Evolutionary conservation across 2,888 invertebrate genomes (phyloP), one percentile per base, ranked within the genome.

Genomic region (Lepetodrilus schrolli): DNA sequence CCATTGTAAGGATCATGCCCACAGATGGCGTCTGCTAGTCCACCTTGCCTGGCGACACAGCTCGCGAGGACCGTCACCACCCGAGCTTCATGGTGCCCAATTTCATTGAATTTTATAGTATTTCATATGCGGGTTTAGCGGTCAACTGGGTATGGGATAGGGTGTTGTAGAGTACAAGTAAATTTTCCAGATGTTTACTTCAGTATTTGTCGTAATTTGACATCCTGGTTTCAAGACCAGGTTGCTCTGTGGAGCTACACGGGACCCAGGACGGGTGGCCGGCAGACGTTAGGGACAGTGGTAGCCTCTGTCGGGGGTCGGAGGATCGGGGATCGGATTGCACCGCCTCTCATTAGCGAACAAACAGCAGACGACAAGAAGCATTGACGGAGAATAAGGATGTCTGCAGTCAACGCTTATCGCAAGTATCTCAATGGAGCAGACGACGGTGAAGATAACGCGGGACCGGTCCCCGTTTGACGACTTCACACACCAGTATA

Each of bases 381-480:
- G 34, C 47, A 47, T 13, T 47, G 21, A 23, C n/a, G 47, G 21
- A 21, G 68, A 68, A 68, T 23, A 68, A 30, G 26, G 47, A n/a
- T 47, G 68, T 68, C 68, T 68, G 68, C 23, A 47, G 43, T 68
- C 47, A 47, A 23, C 20, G 68, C 68, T 68, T 68, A 68, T 68
- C 68, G 68, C 43, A n/a, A 8, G 34, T 58, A 58, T 58, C 58
- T 58, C 58, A 58, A 30, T 58, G 34, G 34, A 58, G 58, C 58
- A 58, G 58, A 58, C 58, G 58, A 58, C 58, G 10, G 26, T 26
- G 26, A 17, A 58, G 58, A 58, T 58, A 58, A 30, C 58, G 30
- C 10, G 17, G 58, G 26, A 17, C 17, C 58, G 58, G 26, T 30
- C 58, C 13, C 34, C 34, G 20, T 58, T 58, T 58, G 43, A 43